Evolutionary conservation across 1,140 invertebrate species (phyloP), one percentile per base, ranked within the genome.

Genomic region (Drosophila nasuta): DNA sequence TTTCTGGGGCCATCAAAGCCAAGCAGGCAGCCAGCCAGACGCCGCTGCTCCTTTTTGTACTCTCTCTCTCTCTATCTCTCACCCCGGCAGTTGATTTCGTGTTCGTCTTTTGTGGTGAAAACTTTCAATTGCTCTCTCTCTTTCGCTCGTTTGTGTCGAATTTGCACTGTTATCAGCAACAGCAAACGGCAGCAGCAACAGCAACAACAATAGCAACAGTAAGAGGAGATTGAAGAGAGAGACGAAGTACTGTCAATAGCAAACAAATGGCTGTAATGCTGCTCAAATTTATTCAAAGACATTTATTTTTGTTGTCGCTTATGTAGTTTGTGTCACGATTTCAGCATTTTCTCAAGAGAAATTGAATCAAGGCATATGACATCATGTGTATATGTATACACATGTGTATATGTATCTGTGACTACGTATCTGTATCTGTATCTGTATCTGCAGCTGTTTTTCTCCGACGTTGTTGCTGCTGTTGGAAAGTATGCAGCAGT

Each of bases 71-170:
- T 25, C 3, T 4, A 25, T 25, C 20, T 25, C 20, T 62, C 67
- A 59, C 66, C 58, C 67, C 68, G 65, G 56, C 73, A 58, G 17
- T 72, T 71, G 52, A 70, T 59, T 49, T 58, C 17, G 38, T 64
- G 51, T 59, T 83, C 62, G 77, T 80, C 74, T 68, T 83, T 77
- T 82, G 80, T 88, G 83, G 83, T 83, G 80, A 88, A 85, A 87
- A 79, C 70, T 60, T 81, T 86, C 73, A 74, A 66, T 80, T 70
- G 65, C 69, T 35, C 59, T 65, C 38, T 17, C 69, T 46, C 59
- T 49, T 35, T 59, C 30, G 28, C 41, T 20, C 69, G 68, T 65
- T 79, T 83, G 77, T 52, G 62, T 71, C 65, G 63, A 83, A 67
- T 83, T 88, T 78, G 64, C 77, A 70, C 77, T 88, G 83, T 87